Base-by-base conservation (phyloP, 2,797 vertebrate species). In the Leucoraja ocellata region DNA sequence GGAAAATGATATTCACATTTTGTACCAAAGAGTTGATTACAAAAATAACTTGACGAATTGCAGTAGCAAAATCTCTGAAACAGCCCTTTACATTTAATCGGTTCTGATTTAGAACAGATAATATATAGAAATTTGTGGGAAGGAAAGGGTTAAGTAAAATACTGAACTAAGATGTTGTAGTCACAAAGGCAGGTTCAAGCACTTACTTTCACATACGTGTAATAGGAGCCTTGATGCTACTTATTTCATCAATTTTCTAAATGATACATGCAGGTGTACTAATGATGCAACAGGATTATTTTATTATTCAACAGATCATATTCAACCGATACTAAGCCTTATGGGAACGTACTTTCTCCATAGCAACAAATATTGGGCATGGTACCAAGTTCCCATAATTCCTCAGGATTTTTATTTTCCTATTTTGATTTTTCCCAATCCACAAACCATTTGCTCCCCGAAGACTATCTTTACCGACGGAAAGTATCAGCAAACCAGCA, bases 241-340 rank as follows among this genome's bases (percentile, higher is more conserved):
- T 92, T 92, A 92, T 92, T 92, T 92, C 90, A 92, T 76, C 90
- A 54, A 74, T 92, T 92, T 92, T 92, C 90, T 76, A 92, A 92
- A 92, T 25, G 73, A 92, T 36, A 92, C 71, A 58, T 92, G 71
- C 90, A 92, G 90, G 90, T 92, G 90, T 39, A 92, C 23, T 76
- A 92, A 92, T 58, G 90, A 39, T 76, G 90, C 71, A 92, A 76
- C 58, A 46, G 90, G 39, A 58, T 92, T 92, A 92, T 92, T 92
- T 92, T 92, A 92, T 92, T 92, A 92, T 92, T 92, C 90, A 92
- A 76, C 90, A 92, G 90, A 92, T 92, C 90, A 92, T 92, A 92
- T 76, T 92, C 71, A 92, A 92, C 71, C 54, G 71, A 92, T 92
- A 71, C 65, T 76, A 92, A 23, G 90, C 71, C 90, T 92, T 92